Evolutionary conservation across 23 tunicate genomes (phyloP).

Genomic region (Styela clava): DNA sequence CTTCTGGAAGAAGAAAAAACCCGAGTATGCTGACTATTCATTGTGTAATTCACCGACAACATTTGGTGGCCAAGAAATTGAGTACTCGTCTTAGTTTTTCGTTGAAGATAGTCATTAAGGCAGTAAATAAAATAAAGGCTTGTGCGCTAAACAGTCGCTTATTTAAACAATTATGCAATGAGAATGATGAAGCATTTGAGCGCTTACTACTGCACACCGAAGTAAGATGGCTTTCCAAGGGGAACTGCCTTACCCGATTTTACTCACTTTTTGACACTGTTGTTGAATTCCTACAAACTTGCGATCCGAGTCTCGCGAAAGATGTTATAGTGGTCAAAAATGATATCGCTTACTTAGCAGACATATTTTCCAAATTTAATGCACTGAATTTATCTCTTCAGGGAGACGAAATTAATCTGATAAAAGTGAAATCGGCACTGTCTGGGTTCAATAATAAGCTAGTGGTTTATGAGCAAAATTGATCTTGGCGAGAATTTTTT

Average conservation of each 20-base stretch:
- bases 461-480: slow-evolving; percentile 18
- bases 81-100: slow-evolving; percentile 35
- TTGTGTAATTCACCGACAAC: slow-evolving; percentile 53
- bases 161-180: too few relatives aligned
- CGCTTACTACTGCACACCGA: slow-evolving; percentile 35
- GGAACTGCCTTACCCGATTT: too few relatives aligned
- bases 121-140: slow-evolving; percentile 60
- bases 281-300: too few relatives aligned
- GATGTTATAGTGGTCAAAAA: too few relatives aligned
- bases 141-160: slow-evolving; percentile 42
- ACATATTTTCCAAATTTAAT: slow-evolving; percentile 52
- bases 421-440: slow-evolving; percentile 46
- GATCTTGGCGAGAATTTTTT: slow-evolving; percentile 35
- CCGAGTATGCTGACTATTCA: slow-evolving; percentile 28
- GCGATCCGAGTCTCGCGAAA: too few relatives aligned
- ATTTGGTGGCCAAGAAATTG: slow-evolving; percentile 46
- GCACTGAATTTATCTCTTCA: slow-evolving; percentile 42
- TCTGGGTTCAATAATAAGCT: slow-evolving; percentile 38
- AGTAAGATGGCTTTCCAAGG: too few relatives aligned
- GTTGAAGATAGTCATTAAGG: slow-evolving; percentile 23
- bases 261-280: too few relatives aligned
- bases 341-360: slow-evolving; percentile 63
- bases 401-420: slow-evolving; percentile 41
- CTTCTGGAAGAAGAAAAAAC: slow-evolving; percentile 28
- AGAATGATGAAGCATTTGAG: too few relatives aligned